A percentile compares a stretch with the other conserved stretches of the same genome.
Conservation (phyloP, 2,113 vertebrate genomes). For the Melanotaenia duboulayi region DNA sequence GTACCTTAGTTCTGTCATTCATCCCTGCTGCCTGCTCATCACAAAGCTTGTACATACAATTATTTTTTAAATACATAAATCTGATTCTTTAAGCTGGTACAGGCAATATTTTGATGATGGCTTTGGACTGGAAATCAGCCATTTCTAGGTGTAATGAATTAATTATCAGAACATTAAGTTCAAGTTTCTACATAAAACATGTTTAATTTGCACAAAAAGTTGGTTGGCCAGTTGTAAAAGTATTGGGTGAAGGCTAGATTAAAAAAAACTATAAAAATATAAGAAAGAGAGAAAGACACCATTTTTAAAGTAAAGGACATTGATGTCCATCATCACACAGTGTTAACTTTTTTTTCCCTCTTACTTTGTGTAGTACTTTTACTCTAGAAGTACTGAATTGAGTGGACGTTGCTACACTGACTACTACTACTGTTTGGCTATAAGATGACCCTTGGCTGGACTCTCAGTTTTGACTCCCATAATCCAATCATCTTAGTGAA, state of each 20-base stretch:
- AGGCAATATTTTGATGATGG: too few species aligned
- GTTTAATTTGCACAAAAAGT: background rate
- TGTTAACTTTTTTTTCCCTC: background rate
- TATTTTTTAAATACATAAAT: too few species aligned
- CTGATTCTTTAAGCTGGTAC: too few species aligned
- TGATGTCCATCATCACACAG: background rate
- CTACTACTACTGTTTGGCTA: constrained; percentile 44
- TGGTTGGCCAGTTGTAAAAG: background rate
- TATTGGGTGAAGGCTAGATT: background rate
- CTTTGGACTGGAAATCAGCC: too few species aligned
- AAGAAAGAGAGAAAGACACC: background rate
- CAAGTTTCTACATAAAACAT: background rate
- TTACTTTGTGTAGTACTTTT: background rate
- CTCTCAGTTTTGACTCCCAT: constrained; percentile 69
- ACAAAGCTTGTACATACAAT: too few species aligned
- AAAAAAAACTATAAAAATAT: background rate
- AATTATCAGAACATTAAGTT: background rate
- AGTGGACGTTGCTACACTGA: constrained; percentile 16
- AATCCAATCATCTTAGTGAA: constrained; percentile 73
- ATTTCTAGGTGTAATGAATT: background rate
- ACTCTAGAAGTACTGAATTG: constrained; percentile 1
- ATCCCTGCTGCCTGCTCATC: too few species aligned
- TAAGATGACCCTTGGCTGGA: constrained; percentile 76
- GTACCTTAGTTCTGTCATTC: too few species aligned
- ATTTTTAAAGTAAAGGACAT: background rate